Evolutionary conservation across 2,113 vertebrate species (phyloP).

Genomic region (Phycodurus eques): DNA sequence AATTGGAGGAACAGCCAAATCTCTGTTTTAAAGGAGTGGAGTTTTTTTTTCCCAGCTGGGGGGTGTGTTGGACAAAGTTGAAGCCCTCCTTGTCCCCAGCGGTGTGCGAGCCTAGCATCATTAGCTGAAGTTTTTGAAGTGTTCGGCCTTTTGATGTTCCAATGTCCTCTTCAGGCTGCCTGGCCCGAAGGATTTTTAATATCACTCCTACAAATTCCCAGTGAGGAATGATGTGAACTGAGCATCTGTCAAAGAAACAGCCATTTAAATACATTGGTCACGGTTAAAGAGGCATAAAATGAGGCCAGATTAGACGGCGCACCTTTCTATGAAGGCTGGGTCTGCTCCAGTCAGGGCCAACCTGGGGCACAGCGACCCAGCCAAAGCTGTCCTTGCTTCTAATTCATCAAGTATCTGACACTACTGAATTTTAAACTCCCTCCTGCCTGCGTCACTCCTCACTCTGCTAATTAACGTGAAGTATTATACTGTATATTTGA

Average conservation of each 20-base stretch:
- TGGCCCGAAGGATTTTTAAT: slow-evolving; percentile 80
- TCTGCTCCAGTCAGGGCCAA: slow-evolving; percentile 45
- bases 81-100: slow-evolving; percentile 63
- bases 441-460: slow-evolving; percentile 32
- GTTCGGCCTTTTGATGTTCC: slow-evolving; percentile 80
- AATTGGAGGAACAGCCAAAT: slow-evolving; percentile 64
- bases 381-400: slow-evolving; percentile 41
- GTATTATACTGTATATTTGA: slow-evolving; percentile 68
- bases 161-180: slow-evolving; percentile 73
- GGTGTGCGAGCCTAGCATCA: slow-evolving; percentile 67
- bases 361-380: slow-evolving; percentile 43
- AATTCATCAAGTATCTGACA: slow-evolving; percentile 61
- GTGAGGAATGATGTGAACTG: slow-evolving; percentile 79
- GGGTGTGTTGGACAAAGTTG: slow-evolving; percentile 66
- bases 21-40: slow-evolving; percentile 68
- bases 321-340: slow-evolving; percentile 66
- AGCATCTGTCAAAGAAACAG: slow-evolving; percentile 78
- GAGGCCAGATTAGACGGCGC: slow-evolving; percentile 76
- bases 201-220: slow-evolving; percentile 78
- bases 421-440: slow-evolving; percentile 45
- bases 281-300: slow-evolving; percentile 82
- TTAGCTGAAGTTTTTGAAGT: slow-evolving; percentile 82
- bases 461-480: slow-evolving; percentile 18
- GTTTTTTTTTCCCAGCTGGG: slow-evolving; percentile 54
- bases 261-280: slow-evolving; percentile 81